phyloP scores from a whole-genome alignment of 1,140 invertebrate genomes.

The Aphis craccivora region DNA sequence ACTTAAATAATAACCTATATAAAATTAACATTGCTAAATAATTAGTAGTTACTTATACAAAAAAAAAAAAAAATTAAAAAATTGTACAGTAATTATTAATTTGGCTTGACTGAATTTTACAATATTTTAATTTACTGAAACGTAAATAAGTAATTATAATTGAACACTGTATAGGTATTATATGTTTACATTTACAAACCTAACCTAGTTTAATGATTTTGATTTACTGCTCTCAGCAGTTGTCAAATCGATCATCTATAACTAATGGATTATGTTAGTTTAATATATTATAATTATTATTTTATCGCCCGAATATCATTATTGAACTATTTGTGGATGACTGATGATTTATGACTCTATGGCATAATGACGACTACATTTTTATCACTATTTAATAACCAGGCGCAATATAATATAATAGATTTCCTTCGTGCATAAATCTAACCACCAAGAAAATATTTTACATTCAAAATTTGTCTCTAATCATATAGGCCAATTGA shows the following conservation, averaged over 20 bases:
- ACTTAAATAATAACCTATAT: too few relatives aligned
- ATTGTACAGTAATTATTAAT: not conserved
- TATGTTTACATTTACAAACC: not conserved
- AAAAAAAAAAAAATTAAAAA: too few relatives aligned
- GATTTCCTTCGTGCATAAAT: not conserved
- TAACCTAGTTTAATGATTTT: not conserved
- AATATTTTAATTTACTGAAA: not conserved
- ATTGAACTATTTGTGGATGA: not conserved
- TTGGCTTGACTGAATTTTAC: not conserved
- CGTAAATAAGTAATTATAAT: not conserved
- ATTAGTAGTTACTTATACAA: not conserved
- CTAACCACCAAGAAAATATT: not conserved
- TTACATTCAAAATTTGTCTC: not conserved
- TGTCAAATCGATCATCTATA: not conserved
- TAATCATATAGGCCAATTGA: conserved; percentile 15
- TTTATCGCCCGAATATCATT: not conserved
- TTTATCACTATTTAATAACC: not conserved
- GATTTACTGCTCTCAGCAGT: not conserved
- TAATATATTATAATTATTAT: not conserved
- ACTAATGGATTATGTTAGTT: not conserved
- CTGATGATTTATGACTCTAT: not conserved
- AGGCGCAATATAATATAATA: too few relatives aligned
- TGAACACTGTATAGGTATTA: not conserved
- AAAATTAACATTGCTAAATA: not conserved
- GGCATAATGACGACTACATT: not conserved